Conservation (phyloP, 2,113 vertebrate genomes). For the Abramis brama region DNA sequence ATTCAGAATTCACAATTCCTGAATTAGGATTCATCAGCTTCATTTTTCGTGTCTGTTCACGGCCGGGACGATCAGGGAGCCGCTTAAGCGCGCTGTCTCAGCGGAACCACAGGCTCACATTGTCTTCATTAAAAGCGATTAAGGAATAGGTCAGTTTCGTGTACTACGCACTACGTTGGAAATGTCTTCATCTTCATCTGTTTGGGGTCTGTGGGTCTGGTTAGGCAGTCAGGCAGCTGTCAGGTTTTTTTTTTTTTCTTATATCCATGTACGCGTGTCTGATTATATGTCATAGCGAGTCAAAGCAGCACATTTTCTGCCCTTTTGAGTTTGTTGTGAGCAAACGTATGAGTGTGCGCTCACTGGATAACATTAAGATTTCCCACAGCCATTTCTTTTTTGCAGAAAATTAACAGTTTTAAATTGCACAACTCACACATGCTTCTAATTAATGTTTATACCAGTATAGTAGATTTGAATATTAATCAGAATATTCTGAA, state of each 20-base stretch:
- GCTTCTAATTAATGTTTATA: background rate
- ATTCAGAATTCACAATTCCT: constrained; percentile 68
- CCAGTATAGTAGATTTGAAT: constrained; percentile 5
- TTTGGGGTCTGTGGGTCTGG: constrained; percentile 51
- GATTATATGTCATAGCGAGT: constrained; percentile 59
- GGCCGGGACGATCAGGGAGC: background rate
- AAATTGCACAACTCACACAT: background rate
- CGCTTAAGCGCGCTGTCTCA: constrained; percentile 55
- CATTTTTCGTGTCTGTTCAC: constrained; percentile 60
- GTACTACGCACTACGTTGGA: constrained; percentile 55
- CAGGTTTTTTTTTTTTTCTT: constrained; percentile 56
- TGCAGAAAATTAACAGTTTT: background rate
- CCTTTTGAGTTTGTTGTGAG: constrained; percentile 47
- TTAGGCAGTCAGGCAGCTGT: constrained; percentile 61
- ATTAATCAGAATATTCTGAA: background rate
- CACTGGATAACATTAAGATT: background rate
- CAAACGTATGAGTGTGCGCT: constrained; percentile 7
- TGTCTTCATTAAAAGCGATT: constrained; percentile 76
- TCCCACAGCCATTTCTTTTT: background rate
- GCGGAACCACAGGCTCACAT: constrained; percentile 63
- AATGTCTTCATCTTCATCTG: constrained; percentile 47
- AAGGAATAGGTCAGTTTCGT: constrained; percentile 75
- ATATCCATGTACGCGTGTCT: constrained; percentile 63
- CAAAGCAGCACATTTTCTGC: constrained; percentile 54
- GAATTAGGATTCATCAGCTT: constrained; percentile 68